Conservation (phyloP, 2,797 vertebrate genomes). For the Lates japonicus region DNA sequence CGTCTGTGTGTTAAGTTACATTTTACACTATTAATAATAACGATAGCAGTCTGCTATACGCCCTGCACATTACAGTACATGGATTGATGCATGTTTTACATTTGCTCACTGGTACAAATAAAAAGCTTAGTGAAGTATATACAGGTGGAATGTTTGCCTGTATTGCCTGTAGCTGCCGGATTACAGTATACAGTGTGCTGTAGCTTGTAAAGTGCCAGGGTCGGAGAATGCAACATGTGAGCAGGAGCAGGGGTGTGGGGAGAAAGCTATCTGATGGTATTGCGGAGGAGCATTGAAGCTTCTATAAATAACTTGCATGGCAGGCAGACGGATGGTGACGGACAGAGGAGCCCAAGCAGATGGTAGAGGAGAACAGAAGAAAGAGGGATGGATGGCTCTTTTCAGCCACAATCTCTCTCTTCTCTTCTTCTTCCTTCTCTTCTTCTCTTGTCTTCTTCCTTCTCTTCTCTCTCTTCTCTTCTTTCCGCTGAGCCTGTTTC, state of each 20-base stretch:
- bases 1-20: background rate
- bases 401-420: slow-evolving; percentile 57
- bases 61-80: background rate
- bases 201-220: slow-evolving; percentile 53
- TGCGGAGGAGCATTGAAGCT: slow-evolving; percentile 87
- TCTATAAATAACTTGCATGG: slow-evolving; percentile 85
- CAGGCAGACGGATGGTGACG: slow-evolving; percentile 59
- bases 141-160: slow-evolving; percentile 42
- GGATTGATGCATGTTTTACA: slow-evolving; percentile 14
- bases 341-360: slow-evolving; percentile 45
- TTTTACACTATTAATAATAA: slow-evolving; percentile 1
- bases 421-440: slow-evolving; percentile 13
- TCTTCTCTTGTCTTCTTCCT: too few species aligned
- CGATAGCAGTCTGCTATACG: background rate
- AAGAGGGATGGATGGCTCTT: slow-evolving; percentile 42
- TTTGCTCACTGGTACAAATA: background rate
- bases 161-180: slow-evolving; percentile 50
- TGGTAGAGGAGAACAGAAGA: slow-evolving; percentile 49
- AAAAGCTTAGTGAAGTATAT: slow-evolving; percentile 26
- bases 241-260: slow-evolving; percentile 79
- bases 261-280: slow-evolving; percentile 84
- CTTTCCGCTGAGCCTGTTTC: slow-evolving; percentile 56
- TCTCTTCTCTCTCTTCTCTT: slow-evolving; percentile 34
- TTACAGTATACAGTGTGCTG: slow-evolving; percentile 52
- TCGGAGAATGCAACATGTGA: slow-evolving; percentile 84